phyloP scores from a whole-genome alignment of 2,797 vertebrate genomes.

The Ctenopoma multispine region DNA sequence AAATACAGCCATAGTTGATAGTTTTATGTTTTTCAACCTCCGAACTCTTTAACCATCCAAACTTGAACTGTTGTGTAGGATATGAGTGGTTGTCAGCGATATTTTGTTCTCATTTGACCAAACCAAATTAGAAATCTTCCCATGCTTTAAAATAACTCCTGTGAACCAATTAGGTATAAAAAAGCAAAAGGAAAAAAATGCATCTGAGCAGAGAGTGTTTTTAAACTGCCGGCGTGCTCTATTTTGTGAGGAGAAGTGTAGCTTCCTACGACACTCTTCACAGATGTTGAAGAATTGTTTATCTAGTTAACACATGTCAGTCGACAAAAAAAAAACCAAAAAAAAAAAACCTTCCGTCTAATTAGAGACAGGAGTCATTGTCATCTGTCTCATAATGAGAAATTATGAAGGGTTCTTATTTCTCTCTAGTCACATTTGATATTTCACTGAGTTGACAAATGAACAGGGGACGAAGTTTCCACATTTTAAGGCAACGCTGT shows the following conservation, averaged over 20 bases:
- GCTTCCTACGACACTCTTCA: conserved; percentile 47
- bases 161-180: conserved; percentile 13
- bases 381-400: conserved; percentile 74
- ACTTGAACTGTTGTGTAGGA: neutral
- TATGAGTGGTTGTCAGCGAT: neutral
- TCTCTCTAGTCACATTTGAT: conserved; percentile 72
- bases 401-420: conserved; percentile 62
- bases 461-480: conserved; percentile 59
- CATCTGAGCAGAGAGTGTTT: conserved; percentile 23
- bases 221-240: conserved; percentile 33
- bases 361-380: conserved; percentile 69
- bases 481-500: conserved; percentile 67
- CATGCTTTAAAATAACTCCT: conserved; percentile 11
- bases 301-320: conserved; percentile 69
- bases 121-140: conserved; percentile 9
- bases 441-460: conserved; percentile 69
- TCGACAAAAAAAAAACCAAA: conserved; percentile 41
- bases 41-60: neutral
- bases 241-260: conserved; percentile 14
- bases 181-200: neutral
- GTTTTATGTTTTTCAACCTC: neutral
- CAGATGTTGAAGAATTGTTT: conserved; percentile 73
- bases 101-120: conserved; percentile 3
- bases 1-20: neutral
- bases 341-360: conserved; percentile 53